phyloP scores from a whole-genome alignment of 2,113 vertebrate genomes.

The Mesembrinibis cayennensis region DNA sequence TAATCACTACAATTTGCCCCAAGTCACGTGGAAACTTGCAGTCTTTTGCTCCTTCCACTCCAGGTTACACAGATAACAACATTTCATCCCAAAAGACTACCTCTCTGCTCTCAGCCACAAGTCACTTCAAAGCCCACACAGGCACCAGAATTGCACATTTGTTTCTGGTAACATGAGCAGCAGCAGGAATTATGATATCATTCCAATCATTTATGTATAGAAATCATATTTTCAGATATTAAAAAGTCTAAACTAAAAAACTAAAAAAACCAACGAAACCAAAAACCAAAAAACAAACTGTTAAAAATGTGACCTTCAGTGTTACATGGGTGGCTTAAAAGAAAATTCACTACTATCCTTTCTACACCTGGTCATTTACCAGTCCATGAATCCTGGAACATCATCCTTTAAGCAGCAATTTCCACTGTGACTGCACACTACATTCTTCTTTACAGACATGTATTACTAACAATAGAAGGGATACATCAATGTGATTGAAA shows the following conservation, averaged over 20 bases:
- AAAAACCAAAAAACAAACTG: not conserved
- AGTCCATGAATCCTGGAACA: not conserved
- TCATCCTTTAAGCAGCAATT: not conserved
- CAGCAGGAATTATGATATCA: not conserved
- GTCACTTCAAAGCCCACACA: not conserved
- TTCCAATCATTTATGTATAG: not conserved
- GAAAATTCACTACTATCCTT: not conserved
- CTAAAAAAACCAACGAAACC: no score
- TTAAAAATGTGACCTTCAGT: not conserved
- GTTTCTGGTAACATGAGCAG: not conserved
- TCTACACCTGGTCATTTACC: not conserved
- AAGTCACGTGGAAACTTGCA: not conserved
- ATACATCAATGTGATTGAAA: not conserved
- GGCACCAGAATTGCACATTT: not conserved
- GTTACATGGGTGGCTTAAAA: not conserved
- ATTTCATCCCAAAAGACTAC: not conserved
- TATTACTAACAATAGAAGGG: not conserved
- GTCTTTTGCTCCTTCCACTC: not conserved
- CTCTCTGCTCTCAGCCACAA: not conserved
- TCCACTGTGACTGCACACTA: not conserved
- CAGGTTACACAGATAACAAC: not conserved
- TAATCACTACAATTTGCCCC: slow-evolving; percentile 30
- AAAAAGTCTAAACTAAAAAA: not conserved
- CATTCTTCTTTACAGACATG: not conserved
- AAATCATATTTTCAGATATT: not conserved